Evolutionary conservation across 2,888 invertebrate genomes (phyloP).

Genomic region (Phaonia tiefii): DNA sequence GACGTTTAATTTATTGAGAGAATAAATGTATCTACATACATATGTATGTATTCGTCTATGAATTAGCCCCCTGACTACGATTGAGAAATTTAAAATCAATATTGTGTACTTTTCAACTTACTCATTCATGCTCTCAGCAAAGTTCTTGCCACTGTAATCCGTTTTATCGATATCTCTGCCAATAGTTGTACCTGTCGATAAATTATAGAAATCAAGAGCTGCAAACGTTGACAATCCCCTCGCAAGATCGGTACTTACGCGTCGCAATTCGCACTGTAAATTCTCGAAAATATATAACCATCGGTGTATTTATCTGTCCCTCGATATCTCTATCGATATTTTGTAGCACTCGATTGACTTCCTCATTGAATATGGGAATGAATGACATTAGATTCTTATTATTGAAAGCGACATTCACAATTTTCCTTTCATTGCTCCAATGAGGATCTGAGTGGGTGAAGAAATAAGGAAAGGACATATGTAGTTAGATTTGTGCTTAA

Average conservation of each 20-base stretch:
- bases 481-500: too few species aligned
- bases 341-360: not conserved
- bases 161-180: not conserved
- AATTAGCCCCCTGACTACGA: too few species aligned
- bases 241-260: constrained; percentile 16
- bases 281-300: not conserved
- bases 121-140: not conserved
- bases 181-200: not conserved
- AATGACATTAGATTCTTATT: constrained; percentile 23
- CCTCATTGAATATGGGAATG: constrained; percentile 21
- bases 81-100: too few species aligned
- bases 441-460: not conserved
- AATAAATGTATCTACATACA: too few species aligned
- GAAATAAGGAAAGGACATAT: too few species aligned
- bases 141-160: not conserved
- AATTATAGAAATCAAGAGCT: too few species aligned
- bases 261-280: constrained; percentile 7
- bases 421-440: constrained; percentile 40
- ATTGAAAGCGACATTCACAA: constrained; percentile 18
- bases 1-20: too few species aligned
- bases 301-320: not conserved
- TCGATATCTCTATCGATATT: not conserved
- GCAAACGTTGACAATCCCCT: not conserved
- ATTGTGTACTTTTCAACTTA: not conserved
- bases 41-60: too few species aligned